Base-by-base conservation (phyloP, 2,797 vertebrate genomes). In the Leucoraja ocellata region DNA sequence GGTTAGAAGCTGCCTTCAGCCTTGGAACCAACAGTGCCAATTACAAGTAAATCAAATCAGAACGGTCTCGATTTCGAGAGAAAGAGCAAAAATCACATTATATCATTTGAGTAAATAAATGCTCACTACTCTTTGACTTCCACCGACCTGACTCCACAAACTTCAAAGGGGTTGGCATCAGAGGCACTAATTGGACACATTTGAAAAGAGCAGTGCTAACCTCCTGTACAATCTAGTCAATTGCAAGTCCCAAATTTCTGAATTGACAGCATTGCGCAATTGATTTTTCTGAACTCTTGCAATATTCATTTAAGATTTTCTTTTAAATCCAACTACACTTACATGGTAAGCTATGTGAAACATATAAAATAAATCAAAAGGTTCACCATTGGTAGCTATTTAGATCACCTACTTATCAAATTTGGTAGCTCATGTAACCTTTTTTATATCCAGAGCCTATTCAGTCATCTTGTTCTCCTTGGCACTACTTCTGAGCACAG, bases 391-490 rank as follows among this genome's bases (percentile, higher is more conserved):
- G 68, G 90, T 92, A 46, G 68, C 25, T 58, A 92, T 54, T 92
- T 92, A 39, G 39, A 92, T 65, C 23, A 74, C 39, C 68, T 73
- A 91, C 68, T 76, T 88, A 88, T 88, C 84, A 88, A 88, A 88
- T 88, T 65, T 88, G 84, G 84, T 88, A 88, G 84, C 61, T 88
- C 63, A 36, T 65, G 83, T 88, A 88, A 68, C 84, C 84, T 88
- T 88, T 88, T 88, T 88, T 88, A 88, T 88, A 88, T 36, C 84
- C 84, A 88, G 63, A 88, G 84, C 8, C 61, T 65, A 36, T 88
- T 68, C 63, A 88, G 84, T 54, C 71, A 92, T 92, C 71, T n/a
- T 76, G 65, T 46, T 58, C 68, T 76, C 39, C 90, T 76, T 92
- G 90, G 90, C 90, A 91, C 28, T 91, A 73, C 65, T 74, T 92